A percentile compares a stretch with the other conserved stretches of the same genome.
Conservation (phyloP, 2,888 invertebrate genomes). For the Augiades crinisus region DNA sequence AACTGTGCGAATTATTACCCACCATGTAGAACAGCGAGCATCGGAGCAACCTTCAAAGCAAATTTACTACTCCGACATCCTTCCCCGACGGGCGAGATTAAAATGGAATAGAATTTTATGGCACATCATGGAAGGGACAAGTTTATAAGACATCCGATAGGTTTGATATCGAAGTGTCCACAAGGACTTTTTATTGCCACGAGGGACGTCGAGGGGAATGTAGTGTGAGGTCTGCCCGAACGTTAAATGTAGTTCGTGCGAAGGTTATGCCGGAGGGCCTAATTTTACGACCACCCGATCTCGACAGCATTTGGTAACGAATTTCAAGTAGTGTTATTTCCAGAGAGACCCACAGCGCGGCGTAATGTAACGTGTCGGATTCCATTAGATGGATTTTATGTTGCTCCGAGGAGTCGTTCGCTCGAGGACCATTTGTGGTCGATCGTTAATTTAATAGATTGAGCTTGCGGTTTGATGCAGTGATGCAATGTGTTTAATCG, state of each 20-base stretch:
- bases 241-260: conserved; percentile 25
- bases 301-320: conserved; percentile 64
- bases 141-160: conserved; percentile 68
- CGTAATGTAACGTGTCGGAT: conserved; percentile 70
- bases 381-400: conserved; percentile 74
- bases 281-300: conserved; percentile 72
- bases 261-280: conserved; percentile 45
- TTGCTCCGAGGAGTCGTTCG: conserved; percentile 56
- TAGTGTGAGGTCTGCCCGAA: conserved; percentile 31
- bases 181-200: conserved; percentile 68
- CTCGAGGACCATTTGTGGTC: conserved; percentile 54
- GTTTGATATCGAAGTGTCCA: conserved; percentile 36
- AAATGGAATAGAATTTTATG: conserved; percentile 19
- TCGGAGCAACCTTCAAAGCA: conserved; percentile 12
- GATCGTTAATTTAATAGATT: conserved; percentile 65
- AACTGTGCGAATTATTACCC: conserved; percentile 27
- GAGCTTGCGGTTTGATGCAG: conserved; percentile 46
- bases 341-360: conserved; percentile 56
- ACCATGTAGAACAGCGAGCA: conserved; percentile 2
- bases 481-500: conserved; percentile 18
- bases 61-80: conserved; percentile 5
- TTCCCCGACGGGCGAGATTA: conserved; percentile 9
- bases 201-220: conserved; percentile 43
- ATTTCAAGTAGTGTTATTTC: conserved; percentile 72
- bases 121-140: conserved; percentile 33